Evolutionary conservation across 2,113 vertebrate species (phyloP).

Genomic region (Lamprologus callipterus): DNA sequence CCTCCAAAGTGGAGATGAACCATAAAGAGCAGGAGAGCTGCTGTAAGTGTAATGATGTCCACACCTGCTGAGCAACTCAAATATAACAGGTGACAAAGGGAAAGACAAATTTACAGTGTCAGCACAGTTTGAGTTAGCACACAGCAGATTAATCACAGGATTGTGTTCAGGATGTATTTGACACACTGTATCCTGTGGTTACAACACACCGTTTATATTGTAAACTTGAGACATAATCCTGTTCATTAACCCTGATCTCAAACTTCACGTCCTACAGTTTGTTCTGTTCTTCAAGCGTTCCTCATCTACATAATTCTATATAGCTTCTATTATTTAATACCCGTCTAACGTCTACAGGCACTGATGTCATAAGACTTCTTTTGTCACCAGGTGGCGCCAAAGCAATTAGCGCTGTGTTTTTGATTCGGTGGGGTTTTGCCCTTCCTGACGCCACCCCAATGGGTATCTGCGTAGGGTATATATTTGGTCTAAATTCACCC

Average conservation of each 20-base stretch:
- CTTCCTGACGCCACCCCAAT: neutral
- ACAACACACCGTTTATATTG: neutral
- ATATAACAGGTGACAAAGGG: neutral
- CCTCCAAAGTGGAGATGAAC: neutral
- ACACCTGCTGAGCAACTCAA: neutral
- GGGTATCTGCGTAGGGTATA: neutral
- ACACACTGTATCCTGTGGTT: neutral
- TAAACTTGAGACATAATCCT: neutral
- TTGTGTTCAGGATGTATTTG: neutral
- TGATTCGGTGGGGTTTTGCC: neutral
- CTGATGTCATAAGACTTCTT: neutral
- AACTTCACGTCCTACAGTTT: neutral
- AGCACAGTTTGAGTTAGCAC: neutral
- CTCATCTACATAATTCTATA: neutral
- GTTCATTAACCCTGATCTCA: neutral
- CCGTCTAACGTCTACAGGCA: neutral
- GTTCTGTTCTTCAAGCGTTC: neutral
- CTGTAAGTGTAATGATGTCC: neutral
- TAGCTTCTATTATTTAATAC: neutral
- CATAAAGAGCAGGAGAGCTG: neutral
- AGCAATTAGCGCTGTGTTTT: neutral
- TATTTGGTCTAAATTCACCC: neutral
- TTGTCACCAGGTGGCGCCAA: neutral
- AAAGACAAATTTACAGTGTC: neutral
- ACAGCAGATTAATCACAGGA: neutral